Evolutionary conservation across 1,140 invertebrate species (phyloP), one percentile per base, ranked within the genome.

Genomic region (Zaprionus ornatus): DNA sequence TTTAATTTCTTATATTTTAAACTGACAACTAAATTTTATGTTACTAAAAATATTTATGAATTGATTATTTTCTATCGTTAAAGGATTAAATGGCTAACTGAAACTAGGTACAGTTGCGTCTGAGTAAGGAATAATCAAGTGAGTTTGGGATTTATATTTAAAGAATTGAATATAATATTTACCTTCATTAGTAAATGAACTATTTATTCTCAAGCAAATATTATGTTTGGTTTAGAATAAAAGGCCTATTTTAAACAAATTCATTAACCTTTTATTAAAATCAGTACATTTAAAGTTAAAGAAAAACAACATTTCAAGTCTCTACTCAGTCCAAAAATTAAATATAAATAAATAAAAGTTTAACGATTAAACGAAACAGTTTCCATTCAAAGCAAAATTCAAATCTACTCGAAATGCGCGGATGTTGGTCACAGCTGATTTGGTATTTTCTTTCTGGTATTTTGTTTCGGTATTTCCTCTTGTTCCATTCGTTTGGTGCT

Each of bases 361-460:
- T 6, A 15, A 7, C 9, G 40, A 9, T 42, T 17, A 10, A 17
- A 19, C 29, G 0, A 32, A 10, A 35, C 37, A 42, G n/a, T 48
- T 57, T 27, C 10, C 9, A 40, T 25, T 21, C n/a, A 19, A 19
- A 35, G 13, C n/a, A 21, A 37, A n/a, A 63, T 50, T 52, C 12
- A 29, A 55, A 27, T 15, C 0, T 2, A 19, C 9, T 12, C 5
- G 45, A 61, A 32, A 21, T 17, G 17, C 48, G 62, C 66, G 73
- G 69, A 76, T 65, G 42, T 21, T 55, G 25, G 9, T 9, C 9
- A 42, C 48, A 65, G 65, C 67, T 73, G 82, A 54, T 65, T 9
- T 60, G 50, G 66, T 70, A 57, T 70, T 73, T 74, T 52, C 55
- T 45, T 37, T 61, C 29, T 70, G 32, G 72, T 74, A 74, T 74